Percentiles rank a stretch among this genome's conserved stretches.
Conservation (phyloP, 1,140 invertebrate species). For the Prorops nasuta region DNA sequence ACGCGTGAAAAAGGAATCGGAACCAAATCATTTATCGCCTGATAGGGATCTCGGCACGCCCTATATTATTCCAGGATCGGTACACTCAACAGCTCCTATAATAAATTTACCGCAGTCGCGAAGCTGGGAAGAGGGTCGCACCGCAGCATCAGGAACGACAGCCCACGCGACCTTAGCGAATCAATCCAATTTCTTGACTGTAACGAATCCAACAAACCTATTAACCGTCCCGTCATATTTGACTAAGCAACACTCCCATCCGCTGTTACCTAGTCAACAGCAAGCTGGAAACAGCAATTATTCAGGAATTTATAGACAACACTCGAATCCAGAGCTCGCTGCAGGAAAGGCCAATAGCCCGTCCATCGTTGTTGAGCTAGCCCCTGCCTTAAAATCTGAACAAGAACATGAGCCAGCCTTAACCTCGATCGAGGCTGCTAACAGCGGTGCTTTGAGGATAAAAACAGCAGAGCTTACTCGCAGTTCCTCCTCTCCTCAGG, state of each 20-base stretch:
- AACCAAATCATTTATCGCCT: constrained; percentile 56
- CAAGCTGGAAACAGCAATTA: constrained; percentile 26
- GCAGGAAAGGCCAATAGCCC: constrained; percentile 43
- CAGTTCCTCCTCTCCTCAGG: constrained; percentile 62
- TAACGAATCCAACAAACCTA: constrained; percentile 55
- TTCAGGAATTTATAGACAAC: constrained; percentile 57
- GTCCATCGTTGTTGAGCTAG: constrained; percentile 31
- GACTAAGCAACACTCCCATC: constrained; percentile 68
- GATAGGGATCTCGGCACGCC: constrained; percentile 57
- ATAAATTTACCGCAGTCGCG: constrained; percentile 64
- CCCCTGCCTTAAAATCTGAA: constrained; percentile 39
- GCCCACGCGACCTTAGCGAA: constrained; percentile 18
- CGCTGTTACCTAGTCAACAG: constrained; percentile 60
- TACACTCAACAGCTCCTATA: constrained; percentile 47
- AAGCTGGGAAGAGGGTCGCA: constrained; percentile 51
- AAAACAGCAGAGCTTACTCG: constrained; percentile 47
- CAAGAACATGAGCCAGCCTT: constrained; percentile 16
- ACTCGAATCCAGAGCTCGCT: constrained; percentile 55
- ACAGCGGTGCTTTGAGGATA: constrained; percentile 21
- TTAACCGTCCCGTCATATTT: constrained; percentile 62
- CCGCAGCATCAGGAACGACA: constrained; percentile 4
- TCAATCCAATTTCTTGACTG: constrained; percentile 27
- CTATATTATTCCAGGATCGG: constrained; percentile 37
- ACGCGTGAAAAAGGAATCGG: constrained; percentile 65
- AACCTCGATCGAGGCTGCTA: not conserved